Evolutionary conservation across 2,113 vertebrate species (phyloP), one percentile per base, ranked within the genome.

Genomic region (Ia io): DNA sequence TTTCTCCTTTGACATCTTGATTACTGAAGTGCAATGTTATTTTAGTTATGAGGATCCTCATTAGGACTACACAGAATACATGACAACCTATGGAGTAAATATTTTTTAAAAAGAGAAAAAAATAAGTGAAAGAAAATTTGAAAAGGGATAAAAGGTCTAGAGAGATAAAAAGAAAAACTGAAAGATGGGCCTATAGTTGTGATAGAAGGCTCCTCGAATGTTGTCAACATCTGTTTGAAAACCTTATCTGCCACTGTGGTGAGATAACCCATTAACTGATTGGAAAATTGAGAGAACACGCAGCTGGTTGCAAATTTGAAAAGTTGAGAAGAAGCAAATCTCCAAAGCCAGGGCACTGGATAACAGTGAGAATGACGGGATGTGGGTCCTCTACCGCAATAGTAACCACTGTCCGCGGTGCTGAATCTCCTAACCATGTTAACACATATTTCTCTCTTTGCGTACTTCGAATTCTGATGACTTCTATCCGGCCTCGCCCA

Each of bases 381-480:
- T 6, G 5, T 17, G 6, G 6, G 22, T 32, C 14, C 13, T 30
- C 3, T 12, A 5, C 9, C 0, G 1, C 2, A 4, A 0, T 2
- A 6, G 2, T 3, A 16, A 30, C 28, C 13, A 28, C 95, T 96
- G 85, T 97, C 94, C 91, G 0, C 20, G 88, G 95, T 96, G 84
- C 94, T 96, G 94, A 95, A 93, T 37, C 12, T 18, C 13, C 6
- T 42, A 0, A 0, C 6, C 6, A 0, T 0, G 3, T 49, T 30
- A 82, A 12, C 25, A 23, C 3, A 4, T 44, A 12, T 25, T 86
- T 40, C n/a, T 53, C 6, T 23, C 37, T 82, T 80, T 78, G 9
- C 3, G 59, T 61, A 78, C 25, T 88, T 88, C 1, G 4, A 14
- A 35, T 84, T 91, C 70, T 84, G 28, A 14, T 63, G 70, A 82